Evolutionary conservation across 2,888 invertebrate genomes (phyloP).

Genomic region (Netelia melanura): DNA sequence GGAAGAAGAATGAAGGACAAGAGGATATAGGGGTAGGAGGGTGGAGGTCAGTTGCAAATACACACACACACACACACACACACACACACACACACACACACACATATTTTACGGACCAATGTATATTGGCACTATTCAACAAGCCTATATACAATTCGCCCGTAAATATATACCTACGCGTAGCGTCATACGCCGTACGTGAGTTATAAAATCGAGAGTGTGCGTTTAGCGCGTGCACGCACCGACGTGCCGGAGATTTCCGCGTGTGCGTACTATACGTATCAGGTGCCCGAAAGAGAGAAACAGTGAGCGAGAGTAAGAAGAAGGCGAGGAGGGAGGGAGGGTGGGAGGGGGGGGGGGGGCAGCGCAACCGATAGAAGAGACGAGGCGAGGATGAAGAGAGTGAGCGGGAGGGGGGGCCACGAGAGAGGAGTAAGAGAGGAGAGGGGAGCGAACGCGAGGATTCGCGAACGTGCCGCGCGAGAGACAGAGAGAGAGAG

Average conservation of each 20-base stretch:
- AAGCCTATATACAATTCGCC: neutral
- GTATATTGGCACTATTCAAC: neutral
- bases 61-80: neutral
- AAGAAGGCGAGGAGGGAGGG: conserved; percentile 1
- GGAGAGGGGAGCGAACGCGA: conserved; percentile 41
- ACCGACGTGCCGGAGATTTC: conserved; percentile 48
- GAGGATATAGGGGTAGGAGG: no score
- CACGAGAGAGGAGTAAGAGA: no score
- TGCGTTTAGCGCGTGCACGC: conserved; percentile 69
- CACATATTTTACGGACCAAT: neutral
- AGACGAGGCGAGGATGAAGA: conserved; percentile 39
- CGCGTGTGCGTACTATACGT: conserved; percentile 27
- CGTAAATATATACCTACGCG: neutral
- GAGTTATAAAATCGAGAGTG: conserved; percentile 16
- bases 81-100: neutral
- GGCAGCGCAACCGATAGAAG: conserved; percentile 16
- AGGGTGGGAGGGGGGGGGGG: neutral
- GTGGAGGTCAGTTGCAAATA: neutral
- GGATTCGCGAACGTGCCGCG: conserved; percentile 58
- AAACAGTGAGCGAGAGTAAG: neutral
- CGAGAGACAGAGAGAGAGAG: conserved; percentile 21
- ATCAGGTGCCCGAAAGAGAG: conserved; percentile 24
- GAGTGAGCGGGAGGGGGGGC: conserved; percentile 33
- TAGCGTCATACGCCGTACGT: neutral
- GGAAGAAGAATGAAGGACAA: neutral